Conservation (phyloP, 1,140 invertebrate species). For the Bombus impatiens region DNA sequence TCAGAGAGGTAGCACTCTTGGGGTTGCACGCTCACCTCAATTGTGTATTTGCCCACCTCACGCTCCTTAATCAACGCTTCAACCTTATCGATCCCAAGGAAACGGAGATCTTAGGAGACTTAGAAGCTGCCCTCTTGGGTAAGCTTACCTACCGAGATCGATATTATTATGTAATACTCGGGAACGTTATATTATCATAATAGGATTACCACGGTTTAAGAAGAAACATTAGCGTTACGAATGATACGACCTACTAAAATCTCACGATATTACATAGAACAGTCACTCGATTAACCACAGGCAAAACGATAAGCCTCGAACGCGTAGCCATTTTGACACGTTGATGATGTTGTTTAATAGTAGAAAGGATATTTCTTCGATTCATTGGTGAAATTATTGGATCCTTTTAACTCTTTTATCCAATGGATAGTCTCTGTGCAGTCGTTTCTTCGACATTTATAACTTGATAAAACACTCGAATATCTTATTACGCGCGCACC, state of each 20-base stretch:
- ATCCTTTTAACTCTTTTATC: background rate
- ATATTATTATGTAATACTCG: conserved; percentile 31
- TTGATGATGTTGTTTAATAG: background rate
- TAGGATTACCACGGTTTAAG: conserved; percentile 3
- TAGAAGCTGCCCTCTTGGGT: conserved; percentile 88
- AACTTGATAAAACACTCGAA: too few species aligned
- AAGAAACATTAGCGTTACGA: background rate
- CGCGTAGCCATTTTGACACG: background rate
- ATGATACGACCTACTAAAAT: conserved; percentile 11
- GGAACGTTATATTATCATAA: conserved; percentile 19
- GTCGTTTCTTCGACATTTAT: background rate
- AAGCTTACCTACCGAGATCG: conserved; percentile 51
- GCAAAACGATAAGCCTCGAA: background rate
- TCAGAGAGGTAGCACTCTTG: conserved; percentile 95
- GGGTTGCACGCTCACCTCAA: conserved; percentile 97
- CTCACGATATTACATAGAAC: conserved; percentile 6
- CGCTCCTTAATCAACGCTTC: conserved; percentile 95
- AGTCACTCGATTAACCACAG: background rate
- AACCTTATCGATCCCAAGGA: conserved; percentile 97
- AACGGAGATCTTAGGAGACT: conserved; percentile 95
- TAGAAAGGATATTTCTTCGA: background rate
- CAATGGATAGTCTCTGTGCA: too few species aligned
- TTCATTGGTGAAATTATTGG: background rate
- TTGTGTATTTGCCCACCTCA: conserved; percentile 98
- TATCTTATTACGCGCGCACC: background rate